phyloP scores from a whole-genome alignment of 2,888 invertebrate genomes.

The Drosophila tripunctata region DNA sequence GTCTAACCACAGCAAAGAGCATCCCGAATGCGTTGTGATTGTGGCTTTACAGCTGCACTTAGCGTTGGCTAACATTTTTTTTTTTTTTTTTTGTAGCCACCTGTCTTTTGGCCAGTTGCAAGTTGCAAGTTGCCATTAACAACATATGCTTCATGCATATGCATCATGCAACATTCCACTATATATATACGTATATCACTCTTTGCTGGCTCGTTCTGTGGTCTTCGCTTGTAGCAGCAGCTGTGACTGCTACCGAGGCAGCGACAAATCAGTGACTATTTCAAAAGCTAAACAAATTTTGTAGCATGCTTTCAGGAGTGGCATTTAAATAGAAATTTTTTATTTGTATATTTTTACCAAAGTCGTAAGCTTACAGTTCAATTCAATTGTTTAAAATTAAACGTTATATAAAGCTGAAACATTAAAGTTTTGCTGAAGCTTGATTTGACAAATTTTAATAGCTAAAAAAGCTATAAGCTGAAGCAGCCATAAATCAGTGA shows the following conservation, averaged over 20 bases:
- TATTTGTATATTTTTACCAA: too few species aligned
- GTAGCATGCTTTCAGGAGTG: neutral
- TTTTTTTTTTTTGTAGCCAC: constrained; percentile 42
- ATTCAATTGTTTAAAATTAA: too few species aligned
- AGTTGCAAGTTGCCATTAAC: constrained; percentile 65
- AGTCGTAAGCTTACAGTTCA: too few species aligned
- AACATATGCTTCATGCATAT: constrained; percentile 70
- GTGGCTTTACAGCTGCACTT: constrained; percentile 40
- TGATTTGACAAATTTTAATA: too few species aligned
- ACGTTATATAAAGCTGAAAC: too few species aligned
- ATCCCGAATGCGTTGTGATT: constrained; percentile 54
- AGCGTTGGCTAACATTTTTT: constrained; percentile 37
- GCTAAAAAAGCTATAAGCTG: too few species aligned
- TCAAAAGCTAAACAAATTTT: neutral
- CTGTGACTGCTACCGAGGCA: constrained; percentile 21
- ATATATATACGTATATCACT: too few species aligned
- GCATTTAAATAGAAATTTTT: too few species aligned
- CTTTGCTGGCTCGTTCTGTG: neutral
- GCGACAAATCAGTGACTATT: constrained; percentile 6
- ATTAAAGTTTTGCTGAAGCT: too few species aligned
- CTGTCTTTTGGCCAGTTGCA: constrained; percentile 30
- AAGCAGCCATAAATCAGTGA: too few species aligned
- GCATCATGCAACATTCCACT: constrained; percentile 34
- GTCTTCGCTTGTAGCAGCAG: constrained; percentile 5
- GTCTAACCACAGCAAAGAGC: constrained; percentile 64